phyloP scores from a whole-genome alignment of 2,888 invertebrate genomes.

The Coecobrya sp. region DNA sequence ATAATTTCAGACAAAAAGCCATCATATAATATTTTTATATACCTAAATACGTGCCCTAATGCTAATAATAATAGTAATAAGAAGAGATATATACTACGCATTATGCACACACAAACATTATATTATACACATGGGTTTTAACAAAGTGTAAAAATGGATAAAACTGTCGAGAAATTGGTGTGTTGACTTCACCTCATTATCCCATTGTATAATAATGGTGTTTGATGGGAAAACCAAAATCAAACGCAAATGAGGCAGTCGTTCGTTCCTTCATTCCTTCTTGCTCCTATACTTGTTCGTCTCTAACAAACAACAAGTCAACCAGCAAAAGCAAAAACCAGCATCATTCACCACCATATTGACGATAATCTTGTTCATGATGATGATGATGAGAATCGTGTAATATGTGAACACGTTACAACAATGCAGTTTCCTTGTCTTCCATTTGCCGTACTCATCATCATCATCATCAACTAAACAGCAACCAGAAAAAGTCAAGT shows the following conservation, averaged over 20 bases:
- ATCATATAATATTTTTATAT: too few relatives aligned
- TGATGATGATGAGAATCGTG: constrained; percentile 19
- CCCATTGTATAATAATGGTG: constrained; percentile 77
- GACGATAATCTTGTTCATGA: not conserved
- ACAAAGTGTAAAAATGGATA: constrained; percentile 24
- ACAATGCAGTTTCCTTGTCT: not conserved
- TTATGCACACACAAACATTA: not conserved
- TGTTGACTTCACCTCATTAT: constrained; percentile 78
- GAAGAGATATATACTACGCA: not conserved
- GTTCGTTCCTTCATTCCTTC: not conserved
- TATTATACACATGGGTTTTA: not conserved
- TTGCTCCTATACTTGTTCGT: too few relatives aligned
- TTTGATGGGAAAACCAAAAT: constrained; percentile 78
- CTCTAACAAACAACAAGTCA: not conserved
- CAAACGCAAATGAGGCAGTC: constrained; percentile 69
- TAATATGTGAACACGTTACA: constrained; percentile 5
- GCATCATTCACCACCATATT: not conserved
- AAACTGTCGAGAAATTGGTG: constrained; percentile 73
- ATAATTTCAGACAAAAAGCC: too few relatives aligned
- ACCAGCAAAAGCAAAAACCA: constrained; percentile 25
- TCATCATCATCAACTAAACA: not conserved
- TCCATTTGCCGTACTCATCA: constrained; percentile 5
- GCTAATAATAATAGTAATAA: not conserved
- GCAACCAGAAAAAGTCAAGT: not conserved
- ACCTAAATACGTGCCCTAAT: not conserved